Conservation (phyloP, 2,888 invertebrate genomes). For the Melangyna quadrimaculata region DNA sequence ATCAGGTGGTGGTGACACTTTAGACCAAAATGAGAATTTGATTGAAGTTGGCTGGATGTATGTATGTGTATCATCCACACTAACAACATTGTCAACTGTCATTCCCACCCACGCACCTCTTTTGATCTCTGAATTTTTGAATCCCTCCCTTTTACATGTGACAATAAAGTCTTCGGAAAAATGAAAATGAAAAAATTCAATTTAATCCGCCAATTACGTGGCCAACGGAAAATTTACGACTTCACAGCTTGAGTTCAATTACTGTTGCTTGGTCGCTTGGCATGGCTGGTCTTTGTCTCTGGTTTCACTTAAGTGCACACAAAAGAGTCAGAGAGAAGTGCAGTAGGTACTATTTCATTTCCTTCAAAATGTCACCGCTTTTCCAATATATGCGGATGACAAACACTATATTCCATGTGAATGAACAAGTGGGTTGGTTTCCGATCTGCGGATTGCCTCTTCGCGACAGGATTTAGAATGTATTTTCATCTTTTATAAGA, state of each 20-base stretch:
- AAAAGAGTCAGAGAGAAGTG: not conserved
- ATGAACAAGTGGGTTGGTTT: conserved; percentile 4
- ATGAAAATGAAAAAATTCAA: conserved; percentile 30
- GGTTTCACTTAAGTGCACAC: conserved; percentile 7
- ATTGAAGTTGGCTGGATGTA: not conserved
- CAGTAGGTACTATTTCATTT: conserved; percentile 1
- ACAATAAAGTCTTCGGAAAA: not conserved
- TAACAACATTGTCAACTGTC: not conserved
- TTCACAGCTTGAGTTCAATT: conserved; percentile 21
- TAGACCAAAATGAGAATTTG: not conserved
- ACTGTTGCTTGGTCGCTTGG: no score
- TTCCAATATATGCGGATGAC: conserved; percentile 26
- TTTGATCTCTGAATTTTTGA: not conserved
- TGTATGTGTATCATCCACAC: no score
- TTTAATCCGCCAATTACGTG: conserved; percentile 62
- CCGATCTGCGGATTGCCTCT: not conserved
- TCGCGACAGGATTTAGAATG: not conserved
- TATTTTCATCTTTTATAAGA: conserved; percentile 14
- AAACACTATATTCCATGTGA: conserved; percentile 20
- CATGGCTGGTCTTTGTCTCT: not conserved
- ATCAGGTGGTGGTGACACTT: not conserved
- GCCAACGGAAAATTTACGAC: conserved; percentile 56
- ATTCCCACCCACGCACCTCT: not conserved
- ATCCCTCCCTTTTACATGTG: not conserved
- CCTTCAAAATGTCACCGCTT: conserved; percentile 41